Base-by-base conservation (phyloP, 2,888 invertebrate species). In the Bellardia bayeri region DNA sequence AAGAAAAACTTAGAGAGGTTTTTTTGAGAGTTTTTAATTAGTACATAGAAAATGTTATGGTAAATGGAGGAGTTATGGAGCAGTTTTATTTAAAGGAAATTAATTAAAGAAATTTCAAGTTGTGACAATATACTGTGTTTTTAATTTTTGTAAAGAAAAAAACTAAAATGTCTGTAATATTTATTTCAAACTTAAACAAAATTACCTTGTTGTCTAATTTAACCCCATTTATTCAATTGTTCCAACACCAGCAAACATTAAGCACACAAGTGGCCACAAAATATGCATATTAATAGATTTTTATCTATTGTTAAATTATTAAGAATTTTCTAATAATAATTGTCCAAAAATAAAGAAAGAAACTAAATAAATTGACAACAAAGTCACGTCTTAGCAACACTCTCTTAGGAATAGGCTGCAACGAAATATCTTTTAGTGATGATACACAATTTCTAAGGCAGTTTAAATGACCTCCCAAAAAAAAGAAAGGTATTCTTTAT, bases 381-480 rank as follows among this genome's bases (percentile, higher is more conserved):
- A 69, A 85, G 75, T 85, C 87, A 87, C 87, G 87, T 83, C 68
- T 79, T 11, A 16, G 1, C 49, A 74, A 64, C 63, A 69, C 87
- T 79, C 64, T 79, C 69, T 45, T 61, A 45, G 64, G 16, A 11
- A 58, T n/a, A 40, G 33, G 4, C 23, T 68, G 4, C 16, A 72
- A 74, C 9, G 23, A 49, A 79, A 76, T 16, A 58, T 58, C 49
- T 1, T 69, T 56, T 3, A 58, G 5, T 14, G 33, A 14, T n/a
- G 6, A 54, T 72, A 71, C 30, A 61, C 16, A 64, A 64, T 56
- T 78, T 80, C 71, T 72, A 81, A 78, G 61, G 63, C 72, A 78
- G n/a, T 81, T 81, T 37, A 49, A 82, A 69, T 81, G 61, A 76
- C 63, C 71, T 81, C 80, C 78, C 61, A 66, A 78, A 71, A 72